Percentiles rank a stretch among this genome's conserved stretches.
phyloP scores from a whole-genome alignment of 2,113 vertebrate species.

The Cacatua alba region DNA sequence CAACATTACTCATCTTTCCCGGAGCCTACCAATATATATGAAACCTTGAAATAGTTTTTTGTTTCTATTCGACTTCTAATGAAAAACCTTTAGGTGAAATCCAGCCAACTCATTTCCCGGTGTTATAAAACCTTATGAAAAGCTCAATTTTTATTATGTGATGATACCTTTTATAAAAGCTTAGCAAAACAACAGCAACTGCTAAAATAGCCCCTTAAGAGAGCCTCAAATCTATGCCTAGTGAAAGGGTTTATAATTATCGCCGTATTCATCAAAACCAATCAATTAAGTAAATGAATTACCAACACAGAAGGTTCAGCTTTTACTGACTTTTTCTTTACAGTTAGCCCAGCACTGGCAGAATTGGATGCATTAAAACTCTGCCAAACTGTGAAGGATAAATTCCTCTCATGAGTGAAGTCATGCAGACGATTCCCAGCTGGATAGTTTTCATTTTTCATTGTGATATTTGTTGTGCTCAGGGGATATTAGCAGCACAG shows the following conservation, averaged over 20 bases:
- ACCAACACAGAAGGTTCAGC: neutral
- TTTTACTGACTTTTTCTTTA: neutral
- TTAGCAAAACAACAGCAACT: neutral
- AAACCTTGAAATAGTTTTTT: neutral
- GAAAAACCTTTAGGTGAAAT: neutral
- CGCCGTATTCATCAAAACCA: neutral
- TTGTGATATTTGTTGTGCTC: neutral
- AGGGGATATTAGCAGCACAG: neutral
- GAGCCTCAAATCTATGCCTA: neutral
- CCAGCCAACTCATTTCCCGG: neutral
- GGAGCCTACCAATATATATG: neutral
- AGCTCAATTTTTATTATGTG: neutral
- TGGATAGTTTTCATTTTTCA: neutral
- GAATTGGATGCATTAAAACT: neutral
- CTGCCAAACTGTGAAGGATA: neutral
- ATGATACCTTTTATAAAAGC: slow-evolving; percentile 9
- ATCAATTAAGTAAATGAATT: slow-evolving; percentile 1
- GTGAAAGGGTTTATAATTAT: neutral
- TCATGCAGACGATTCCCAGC: neutral
- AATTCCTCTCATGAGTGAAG: neutral
- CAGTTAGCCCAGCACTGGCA: neutral
- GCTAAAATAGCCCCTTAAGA: neutral
- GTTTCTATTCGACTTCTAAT: neutral
- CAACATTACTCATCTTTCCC: neutral
- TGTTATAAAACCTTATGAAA: slow-evolving; percentile 11